Evolutionary conservation across 2,888 invertebrate genomes (phyloP), one percentile per base, ranked within the genome.

Genomic region (Nomada flava): DNA sequence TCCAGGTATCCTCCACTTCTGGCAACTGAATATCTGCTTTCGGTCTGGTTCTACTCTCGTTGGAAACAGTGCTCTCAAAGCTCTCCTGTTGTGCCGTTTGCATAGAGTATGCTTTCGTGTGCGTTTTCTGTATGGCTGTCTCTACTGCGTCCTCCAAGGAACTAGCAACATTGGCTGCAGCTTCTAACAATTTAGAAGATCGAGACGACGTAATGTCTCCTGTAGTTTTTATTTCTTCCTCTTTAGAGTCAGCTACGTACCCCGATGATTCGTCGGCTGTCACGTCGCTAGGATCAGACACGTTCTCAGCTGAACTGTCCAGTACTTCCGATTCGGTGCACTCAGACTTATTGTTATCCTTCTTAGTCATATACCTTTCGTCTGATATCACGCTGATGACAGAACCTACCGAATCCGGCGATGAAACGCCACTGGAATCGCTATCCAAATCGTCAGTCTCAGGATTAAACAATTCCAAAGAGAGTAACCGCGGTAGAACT

Each of bases 361-460:
- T 92, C n/a, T 91, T 92, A 4, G 85, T 71, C 10, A 86, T 78
- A 70, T 92, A 94, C 36, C 95, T 93, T 87, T 96, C 96, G 57
- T 96, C 96, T 13, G 96, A 95, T 20, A 96, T 95, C 0, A 97
- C 97, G 90, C 97, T 97, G 86, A 98, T 97, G 0, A 98, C 98
- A 91, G 97, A 97, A 88, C 97, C 97, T 2, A 97, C 96, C 2
- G 98, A 98, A 92, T 98, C 98, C 2, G 98, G 98, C 0, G 98
- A 98, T 0, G 98, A 98, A 15, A 97, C 97, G 4, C 97, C 97
- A 90, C 97, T 97, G 0, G 97, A 98, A 92, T 98, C 98, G 90
- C 98, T 98, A 92, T 98, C 98, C 93, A 98, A 95, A 90, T 98
- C 98, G 91, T 98, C 98, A 9, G 97, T 97, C 91, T 98, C 98